A percentile compares a stretch with the other conserved stretches of the same genome.
These are phyloP conservation scores for Epistrophe eligans DNA, from an alignment of 2,888 invertebrate species.

Conservation along the genomic window DNA sequence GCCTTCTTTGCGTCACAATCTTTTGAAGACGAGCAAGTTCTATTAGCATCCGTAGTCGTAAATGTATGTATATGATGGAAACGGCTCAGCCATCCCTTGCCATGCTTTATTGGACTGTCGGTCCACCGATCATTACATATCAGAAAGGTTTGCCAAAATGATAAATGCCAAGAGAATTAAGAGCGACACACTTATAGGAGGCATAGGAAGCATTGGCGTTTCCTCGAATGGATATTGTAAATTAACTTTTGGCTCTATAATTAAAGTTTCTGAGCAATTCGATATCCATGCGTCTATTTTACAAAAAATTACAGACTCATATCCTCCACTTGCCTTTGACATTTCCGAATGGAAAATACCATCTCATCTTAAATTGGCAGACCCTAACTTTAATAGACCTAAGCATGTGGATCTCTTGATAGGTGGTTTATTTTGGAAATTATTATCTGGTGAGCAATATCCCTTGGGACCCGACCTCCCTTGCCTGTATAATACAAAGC, in stretches of 20 bases:
- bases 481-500: neutral
- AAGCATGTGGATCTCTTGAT: neutral
- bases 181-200: no score
- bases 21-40: neutral
- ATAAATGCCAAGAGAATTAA: no score
- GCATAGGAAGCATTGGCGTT: no score
- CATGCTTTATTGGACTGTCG: neutral
- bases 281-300: slow-evolving; percentile 13
- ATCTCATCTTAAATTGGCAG: neutral
- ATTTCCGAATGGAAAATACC: neutral
- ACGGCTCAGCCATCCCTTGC: neutral
- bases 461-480: slow-evolving; percentile 18
- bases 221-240: slow-evolving; percentile 18
- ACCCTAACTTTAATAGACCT: slow-evolving; percentile 9
- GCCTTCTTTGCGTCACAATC: no score
- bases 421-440: slow-evolving; percentile 13
- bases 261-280: neutral
- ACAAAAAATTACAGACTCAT: slow-evolving; percentile 7
- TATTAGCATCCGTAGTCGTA: slow-evolving; percentile 2
- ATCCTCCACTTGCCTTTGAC: neutral
- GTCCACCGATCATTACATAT: slow-evolving; percentile 19
- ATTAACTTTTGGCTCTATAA: slow-evolving; percentile 7
- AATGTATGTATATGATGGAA: slow-evolving; percentile 5
- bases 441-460: slow-evolving; percentile 19
- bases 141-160: slow-evolving; percentile 1